Percentiles rank a stretch among this genome's conserved stretches.
phyloP scores from a whole-genome alignment of 2,113 vertebrate genomes.

The Zosterops hypoxanthus region DNA sequence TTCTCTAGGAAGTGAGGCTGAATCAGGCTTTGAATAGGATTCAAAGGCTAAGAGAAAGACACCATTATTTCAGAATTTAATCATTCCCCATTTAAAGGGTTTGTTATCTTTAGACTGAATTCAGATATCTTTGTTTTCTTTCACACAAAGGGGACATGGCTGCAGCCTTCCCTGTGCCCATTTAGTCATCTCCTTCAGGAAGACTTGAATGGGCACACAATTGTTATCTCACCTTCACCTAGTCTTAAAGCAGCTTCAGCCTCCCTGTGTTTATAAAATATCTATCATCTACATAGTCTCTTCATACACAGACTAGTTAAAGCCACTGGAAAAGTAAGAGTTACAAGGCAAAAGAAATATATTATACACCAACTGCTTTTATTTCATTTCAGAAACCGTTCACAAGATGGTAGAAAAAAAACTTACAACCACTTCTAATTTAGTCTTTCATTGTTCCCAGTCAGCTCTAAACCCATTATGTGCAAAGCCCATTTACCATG shows the following conservation, averaged over 20 bases:
- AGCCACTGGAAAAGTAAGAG: constrained; percentile 67
- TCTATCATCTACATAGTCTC: not conserved
- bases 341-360: constrained; percentile 67
- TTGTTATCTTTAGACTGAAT: not conserved
- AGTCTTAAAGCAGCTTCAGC: constrained; percentile 19
- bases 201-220: not conserved
- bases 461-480: constrained; percentile 77
- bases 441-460: constrained; percentile 74
- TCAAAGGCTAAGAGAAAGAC: not conserved
- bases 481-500: constrained; percentile 86
- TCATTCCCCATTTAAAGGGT: not conserved
- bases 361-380: constrained; percentile 83
- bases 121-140: not conserved
- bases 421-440: constrained; percentile 77
- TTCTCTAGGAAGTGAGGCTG: not conserved
- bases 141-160: not conserved
- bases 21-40: not conserved
- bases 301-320: not conserved
- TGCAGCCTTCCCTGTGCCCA: not conserved
- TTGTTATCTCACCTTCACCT: not conserved
- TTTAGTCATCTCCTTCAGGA: not conserved
- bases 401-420: constrained; percentile 79
- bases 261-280: not conserved
- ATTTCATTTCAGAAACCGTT: constrained; percentile 79
- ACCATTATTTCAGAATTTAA: not conserved